Evolutionary conservation across 1,140 invertebrate genomes (phyloP).

Genomic region (Sesamia nonagrioides): DNA sequence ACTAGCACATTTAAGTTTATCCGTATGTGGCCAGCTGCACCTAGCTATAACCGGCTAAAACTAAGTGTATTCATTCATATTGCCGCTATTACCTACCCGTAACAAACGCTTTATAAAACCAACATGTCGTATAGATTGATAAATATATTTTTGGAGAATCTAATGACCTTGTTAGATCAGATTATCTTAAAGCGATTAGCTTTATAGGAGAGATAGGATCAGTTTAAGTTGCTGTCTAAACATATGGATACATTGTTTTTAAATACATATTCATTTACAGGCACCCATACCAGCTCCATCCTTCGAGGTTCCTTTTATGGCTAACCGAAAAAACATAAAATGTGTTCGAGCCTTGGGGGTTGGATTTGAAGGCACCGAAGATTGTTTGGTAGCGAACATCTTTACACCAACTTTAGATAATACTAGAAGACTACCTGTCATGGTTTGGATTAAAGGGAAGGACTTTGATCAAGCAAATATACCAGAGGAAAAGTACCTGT

Average conservation of each 20-base stretch:
- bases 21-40: too few relatives aligned
- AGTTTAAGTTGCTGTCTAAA: not conserved
- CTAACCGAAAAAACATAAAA: slow-evolving; percentile 71
- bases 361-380: slow-evolving; percentile 80
- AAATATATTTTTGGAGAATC: too few relatives aligned
- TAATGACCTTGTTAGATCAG: too few relatives aligned
- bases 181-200: too few relatives aligned
- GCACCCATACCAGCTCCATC: slow-evolving; percentile 70
- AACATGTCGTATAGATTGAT: too few relatives aligned
- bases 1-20: too few relatives aligned
- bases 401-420: slow-evolving; percentile 66
- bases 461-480: slow-evolving; percentile 69
- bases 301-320: slow-evolving; percentile 69
- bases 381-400: slow-evolving; percentile 75
- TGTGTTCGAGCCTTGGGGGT: slow-evolving; percentile 70
- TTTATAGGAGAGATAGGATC: too few relatives aligned
- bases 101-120: too few relatives aligned
- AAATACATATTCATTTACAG: slow-evolving; percentile 62
- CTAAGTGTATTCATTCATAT: too few relatives aligned
- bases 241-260: too few relatives aligned
- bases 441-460: slow-evolving; percentile 82
- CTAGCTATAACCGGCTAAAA: too few relatives aligned
- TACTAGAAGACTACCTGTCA: slow-evolving; percentile 66
- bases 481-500: slow-evolving; percentile 64
- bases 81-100: too few relatives aligned